phyloP scores from a whole-genome alignment of 2,797 vertebrate species.

The Aplochiton taeniatus region DNA sequence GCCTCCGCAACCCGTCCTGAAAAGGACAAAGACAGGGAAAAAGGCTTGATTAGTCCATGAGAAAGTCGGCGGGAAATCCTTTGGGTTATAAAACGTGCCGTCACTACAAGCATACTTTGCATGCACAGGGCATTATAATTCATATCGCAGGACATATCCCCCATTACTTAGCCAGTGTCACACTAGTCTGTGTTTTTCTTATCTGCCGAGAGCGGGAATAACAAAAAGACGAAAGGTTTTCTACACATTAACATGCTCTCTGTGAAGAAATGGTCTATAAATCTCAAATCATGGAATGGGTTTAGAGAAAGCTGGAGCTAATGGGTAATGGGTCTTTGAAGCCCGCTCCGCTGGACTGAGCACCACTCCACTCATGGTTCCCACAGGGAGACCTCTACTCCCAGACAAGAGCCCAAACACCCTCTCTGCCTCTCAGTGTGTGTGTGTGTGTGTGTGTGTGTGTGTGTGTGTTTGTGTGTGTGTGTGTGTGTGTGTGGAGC shows the following conservation, averaged over 20 bases:
- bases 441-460: not conserved
- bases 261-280: conserved; percentile 4
- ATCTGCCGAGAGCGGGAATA: not conserved
- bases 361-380: not conserved
- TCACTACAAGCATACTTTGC: not conserved
- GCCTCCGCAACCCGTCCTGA: conserved; percentile 90
- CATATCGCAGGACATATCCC: not conserved
- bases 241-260: too few species aligned
- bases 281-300: not conserved
- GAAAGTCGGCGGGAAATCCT: not conserved
- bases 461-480: not conserved
- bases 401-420: not conserved
- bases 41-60: not conserved
- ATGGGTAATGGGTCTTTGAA: not conserved
- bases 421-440: not conserved
- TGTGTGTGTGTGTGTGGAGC: conserved; percentile 12
- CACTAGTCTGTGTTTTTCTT: not conserved
- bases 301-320: not conserved
- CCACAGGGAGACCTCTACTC: conserved; percentile 3
- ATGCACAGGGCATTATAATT: not conserved
- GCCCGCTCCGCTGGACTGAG: not conserved
- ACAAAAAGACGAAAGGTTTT: too few species aligned
- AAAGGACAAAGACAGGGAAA: conserved; percentile 32
- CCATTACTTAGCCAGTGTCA: not conserved
- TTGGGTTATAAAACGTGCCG: not conserved